Evolutionary conservation across 2,797 vertebrate species (phyloP).

Genomic region (Cynopterus sphinx): DNA sequence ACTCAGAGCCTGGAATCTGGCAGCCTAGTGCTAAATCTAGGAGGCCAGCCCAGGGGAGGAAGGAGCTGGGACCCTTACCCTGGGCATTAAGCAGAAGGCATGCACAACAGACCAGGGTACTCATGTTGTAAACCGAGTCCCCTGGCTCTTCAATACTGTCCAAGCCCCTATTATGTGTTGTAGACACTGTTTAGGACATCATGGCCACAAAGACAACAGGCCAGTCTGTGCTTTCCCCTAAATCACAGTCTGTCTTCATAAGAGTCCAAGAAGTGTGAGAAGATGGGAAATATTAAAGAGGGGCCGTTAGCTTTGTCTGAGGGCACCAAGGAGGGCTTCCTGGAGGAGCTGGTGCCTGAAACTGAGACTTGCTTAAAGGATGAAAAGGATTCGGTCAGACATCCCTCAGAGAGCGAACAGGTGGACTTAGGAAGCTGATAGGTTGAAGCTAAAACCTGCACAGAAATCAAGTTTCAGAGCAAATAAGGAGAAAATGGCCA

Average conservation of each 20-base stretch:
- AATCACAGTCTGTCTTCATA: background rate
- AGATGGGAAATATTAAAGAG: background rate
- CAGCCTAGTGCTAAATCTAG: background rate
- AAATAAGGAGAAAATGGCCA: background rate
- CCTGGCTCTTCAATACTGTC: background rate
- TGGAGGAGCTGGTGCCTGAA: background rate
- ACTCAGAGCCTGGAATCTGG: conserved; percentile 61
- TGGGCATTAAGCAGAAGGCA: background rate
- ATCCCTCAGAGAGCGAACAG: background rate
- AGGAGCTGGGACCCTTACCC: background rate
- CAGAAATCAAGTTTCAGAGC: background rate
- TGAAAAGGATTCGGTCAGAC: background rate
- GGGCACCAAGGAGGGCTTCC: background rate
- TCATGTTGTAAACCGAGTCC: background rate
- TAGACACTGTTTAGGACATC: background rate
- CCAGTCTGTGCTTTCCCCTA: background rate
- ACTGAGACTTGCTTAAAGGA: background rate
- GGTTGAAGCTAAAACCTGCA: background rate
- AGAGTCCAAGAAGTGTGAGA: background rate
- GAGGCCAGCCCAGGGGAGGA: background rate
- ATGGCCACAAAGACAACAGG: background rate
- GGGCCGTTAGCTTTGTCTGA: background rate
- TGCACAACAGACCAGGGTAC: background rate
- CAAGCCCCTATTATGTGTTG: background rate
- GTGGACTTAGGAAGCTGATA: background rate